Conservation (phyloP, 2,113 vertebrate species). For the Ascaphus truei region DNA sequence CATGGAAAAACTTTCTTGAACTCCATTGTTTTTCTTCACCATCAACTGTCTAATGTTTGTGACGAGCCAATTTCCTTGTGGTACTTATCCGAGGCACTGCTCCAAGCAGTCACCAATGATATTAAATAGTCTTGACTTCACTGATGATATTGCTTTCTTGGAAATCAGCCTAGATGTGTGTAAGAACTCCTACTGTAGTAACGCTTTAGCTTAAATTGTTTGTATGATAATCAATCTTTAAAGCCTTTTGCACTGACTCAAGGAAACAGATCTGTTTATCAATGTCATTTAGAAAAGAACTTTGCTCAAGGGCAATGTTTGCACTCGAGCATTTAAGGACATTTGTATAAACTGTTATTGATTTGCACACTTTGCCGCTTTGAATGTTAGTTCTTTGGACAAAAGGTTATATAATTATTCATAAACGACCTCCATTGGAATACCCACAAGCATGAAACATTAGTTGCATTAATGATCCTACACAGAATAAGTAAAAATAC, state of each 20-base stretch:
- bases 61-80: background rate
- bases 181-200: background rate
- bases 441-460: no score
- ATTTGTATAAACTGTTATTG: no score
- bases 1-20: no score
- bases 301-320: background rate
- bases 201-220: conserved; percentile 28
- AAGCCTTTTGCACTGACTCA: background rate
- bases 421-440: no score
- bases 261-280: background rate
- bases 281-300: background rate
- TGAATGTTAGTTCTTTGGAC: no score
- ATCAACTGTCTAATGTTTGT: background rate
- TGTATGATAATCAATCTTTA: conserved; percentile 18
- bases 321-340: no score
- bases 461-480: no score
- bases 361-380: no score
- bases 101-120: background rate
- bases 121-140: background rate
- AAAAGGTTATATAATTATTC: no score
- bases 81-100: background rate
- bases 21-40: no score
- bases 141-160: conserved; percentile 34
- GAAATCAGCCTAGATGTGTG: conserved; percentile 26
- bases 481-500: no score